Percentiles rank a stretch among this genome's conserved stretches.
Evolutionary conservation across 2,888 invertebrate species (phyloP).

Genomic region (Entomobrya proxima): DNA sequence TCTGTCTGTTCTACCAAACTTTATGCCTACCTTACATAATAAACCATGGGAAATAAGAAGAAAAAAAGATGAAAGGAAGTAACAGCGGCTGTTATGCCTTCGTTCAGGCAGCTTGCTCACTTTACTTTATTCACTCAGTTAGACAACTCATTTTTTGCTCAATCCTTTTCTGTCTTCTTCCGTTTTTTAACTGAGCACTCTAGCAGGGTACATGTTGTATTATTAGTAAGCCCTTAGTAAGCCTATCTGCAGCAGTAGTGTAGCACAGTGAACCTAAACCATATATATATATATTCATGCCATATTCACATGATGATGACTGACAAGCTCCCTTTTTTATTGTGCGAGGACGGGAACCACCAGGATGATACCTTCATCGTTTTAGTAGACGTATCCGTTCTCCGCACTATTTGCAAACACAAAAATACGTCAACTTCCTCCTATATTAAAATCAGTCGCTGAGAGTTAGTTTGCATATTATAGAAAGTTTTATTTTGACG

Average conservation of each 20-base stretch:
- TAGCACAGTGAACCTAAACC: neutral
- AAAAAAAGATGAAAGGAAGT: conserved; percentile 10
- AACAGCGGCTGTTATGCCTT: neutral
- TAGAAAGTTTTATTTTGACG: conserved; percentile 18
- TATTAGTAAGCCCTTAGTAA: no score
- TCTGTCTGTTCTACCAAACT: neutral
- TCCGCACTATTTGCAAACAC: neutral
- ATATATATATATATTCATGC: neutral
- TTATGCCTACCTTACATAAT: neutral
- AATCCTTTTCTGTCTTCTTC: conserved; percentile 5
- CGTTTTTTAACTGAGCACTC: neutral
- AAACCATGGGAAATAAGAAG: conserved; percentile 16
- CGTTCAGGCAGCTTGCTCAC: neutral
- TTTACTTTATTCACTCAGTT: neutral
- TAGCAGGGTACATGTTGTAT: no score
- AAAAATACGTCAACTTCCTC: neutral
- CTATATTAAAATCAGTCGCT: neutral
- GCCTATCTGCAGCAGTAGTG: no score
- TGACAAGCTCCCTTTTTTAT: conserved; percentile 6
- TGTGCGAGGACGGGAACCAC: neutral
- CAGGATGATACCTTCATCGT: neutral
- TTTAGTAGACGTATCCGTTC: neutral
- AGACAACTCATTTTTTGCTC: conserved; percentile 11
- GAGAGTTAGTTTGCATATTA: conserved; percentile 16
- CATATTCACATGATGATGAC: neutral